These are phyloP conservation scores for Blera fallax DNA, from an alignment of 2,888 invertebrate species.

Conservation along the genomic window DNA sequence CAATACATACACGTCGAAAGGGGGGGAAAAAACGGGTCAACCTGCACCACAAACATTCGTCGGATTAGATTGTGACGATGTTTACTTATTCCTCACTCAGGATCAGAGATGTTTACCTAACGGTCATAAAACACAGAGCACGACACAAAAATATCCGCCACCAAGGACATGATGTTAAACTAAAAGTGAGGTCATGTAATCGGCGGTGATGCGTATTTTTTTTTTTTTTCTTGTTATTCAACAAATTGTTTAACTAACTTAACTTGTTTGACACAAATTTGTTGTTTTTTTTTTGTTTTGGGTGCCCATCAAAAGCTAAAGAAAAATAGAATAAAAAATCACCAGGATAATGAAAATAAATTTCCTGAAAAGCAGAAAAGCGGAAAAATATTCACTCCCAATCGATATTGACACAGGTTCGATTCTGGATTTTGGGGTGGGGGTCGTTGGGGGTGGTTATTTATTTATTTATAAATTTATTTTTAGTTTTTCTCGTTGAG, in stretches of 20 bases:
- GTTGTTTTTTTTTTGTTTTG: no score
- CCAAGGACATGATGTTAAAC: neutral
- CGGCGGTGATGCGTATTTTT: neutral
- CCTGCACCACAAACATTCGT: constrained; percentile 1
- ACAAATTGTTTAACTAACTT: constrained; percentile 2
- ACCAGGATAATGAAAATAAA: neutral
- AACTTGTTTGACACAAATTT: neutral
- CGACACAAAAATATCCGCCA: neutral
- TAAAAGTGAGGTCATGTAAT: neutral
- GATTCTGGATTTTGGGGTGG: neutral
- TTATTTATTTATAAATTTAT: constrained; percentile 21
- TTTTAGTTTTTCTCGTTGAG: constrained; percentile 6
- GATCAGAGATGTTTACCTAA: constrained; percentile 7
- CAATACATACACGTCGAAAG: no score
- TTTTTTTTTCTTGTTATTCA: neutral
- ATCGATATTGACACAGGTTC: constrained; percentile 11
- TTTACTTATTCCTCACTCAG: neutral
- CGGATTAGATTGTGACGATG: constrained; percentile 20
- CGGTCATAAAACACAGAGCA: constrained; percentile 6
- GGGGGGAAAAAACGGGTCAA: neutral
- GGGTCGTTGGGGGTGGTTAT: neutral
- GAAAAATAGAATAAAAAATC: neutral
- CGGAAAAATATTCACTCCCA: neutral
- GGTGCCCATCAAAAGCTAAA: neutral
- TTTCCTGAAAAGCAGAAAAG: neutral